Percentiles rank a stretch among this genome's conserved stretches.
Conservation (phyloP, 2,797 vertebrate species). For the Ctenopoma multispine region DNA sequence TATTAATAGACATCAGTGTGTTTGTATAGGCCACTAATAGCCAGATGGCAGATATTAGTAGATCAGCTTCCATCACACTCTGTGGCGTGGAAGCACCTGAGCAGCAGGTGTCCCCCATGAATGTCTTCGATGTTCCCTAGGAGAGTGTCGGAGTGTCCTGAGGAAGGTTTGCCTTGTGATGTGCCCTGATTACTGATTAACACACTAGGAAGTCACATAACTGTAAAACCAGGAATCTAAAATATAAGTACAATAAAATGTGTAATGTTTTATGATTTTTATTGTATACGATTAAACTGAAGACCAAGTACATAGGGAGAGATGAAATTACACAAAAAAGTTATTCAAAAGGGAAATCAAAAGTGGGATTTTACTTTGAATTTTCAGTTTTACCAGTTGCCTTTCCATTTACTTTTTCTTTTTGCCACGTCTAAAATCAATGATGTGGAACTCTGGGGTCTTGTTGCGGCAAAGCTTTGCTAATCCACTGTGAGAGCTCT, state of each 20-base stretch:
- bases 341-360: background rate
- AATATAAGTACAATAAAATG: background rate
- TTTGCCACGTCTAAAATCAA: slow-evolving; percentile 13
- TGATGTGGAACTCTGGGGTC: slow-evolving; percentile 35
- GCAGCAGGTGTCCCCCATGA: slow-evolving; percentile 80
- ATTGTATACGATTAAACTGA: background rate
- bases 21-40: slow-evolving; percentile 75
- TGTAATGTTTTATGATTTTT: background rate
- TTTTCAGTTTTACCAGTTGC: slow-evolving; percentile 10
- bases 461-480: slow-evolving; percentile 51
- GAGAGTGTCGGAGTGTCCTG: slow-evolving; percentile 47
- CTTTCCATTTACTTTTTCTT: slow-evolving; percentile 7
- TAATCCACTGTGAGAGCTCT: slow-evolving; percentile 45
- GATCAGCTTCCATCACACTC: slow-evolving; percentile 81
- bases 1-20: slow-evolving; percentile 78
- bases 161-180: slow-evolving; percentile 69
- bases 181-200: slow-evolving; percentile 16
- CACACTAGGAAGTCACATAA: slow-evolving; percentile 20
- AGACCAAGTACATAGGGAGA: background rate
- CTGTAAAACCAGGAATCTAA: slow-evolving; percentile 19
- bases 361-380: background rate
- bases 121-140: slow-evolving; percentile 55
- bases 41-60: slow-evolving; percentile 70
- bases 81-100: slow-evolving; percentile 81
- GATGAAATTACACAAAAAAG: background rate